Evolutionary conservation across 2,888 invertebrate species (phyloP), one percentile per base, ranked within the genome.

Genomic region (Cynaeus angustus): DNA sequence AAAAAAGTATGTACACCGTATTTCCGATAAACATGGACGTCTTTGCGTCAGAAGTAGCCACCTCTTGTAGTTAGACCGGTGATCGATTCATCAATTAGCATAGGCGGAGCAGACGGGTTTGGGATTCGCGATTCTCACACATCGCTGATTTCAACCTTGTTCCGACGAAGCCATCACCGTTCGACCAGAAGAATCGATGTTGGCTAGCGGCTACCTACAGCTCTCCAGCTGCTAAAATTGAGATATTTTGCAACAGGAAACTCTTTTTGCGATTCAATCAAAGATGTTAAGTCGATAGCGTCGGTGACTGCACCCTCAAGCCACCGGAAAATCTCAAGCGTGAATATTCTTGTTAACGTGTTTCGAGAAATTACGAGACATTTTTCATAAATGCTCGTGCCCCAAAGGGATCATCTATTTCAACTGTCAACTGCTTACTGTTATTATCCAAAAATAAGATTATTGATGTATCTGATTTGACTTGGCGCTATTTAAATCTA

Each of bases 241-340:
- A 56, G 53, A 66, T 66, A 66, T 55, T 56, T 66, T 66, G 50
- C 56, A 56, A 46, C 53, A 66, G 66, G 50, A 46, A 50, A 59
- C 16, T 46, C 41, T 66, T 66, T 58, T 37, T 41, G 41, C 26
- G 53, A 70, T 70, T 70, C 66, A 70, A 70, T 70, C 70, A 70
- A 30, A 58, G 62, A 55, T 64, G 59, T 41, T 68, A 71, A 71
- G 66, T 66, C 64, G 64, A 64, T 64, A 64, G 62, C 62, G 50
- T 21, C 37, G 62, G 50, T 37, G 41, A 43, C 52, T 52, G 59
- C 66, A 43, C 59, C 66, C 61, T 33, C 59, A 55, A 55, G 66
- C 74, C 52, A 74, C 64, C 66, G 71, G 74, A 74, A 72, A 74
- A 72, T 72, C 74, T 72, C 66, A 43, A 59, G 55, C 53, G 71